Conservation (phyloP, 2,113 vertebrate species). For the Anguilla rostrata region DNA sequence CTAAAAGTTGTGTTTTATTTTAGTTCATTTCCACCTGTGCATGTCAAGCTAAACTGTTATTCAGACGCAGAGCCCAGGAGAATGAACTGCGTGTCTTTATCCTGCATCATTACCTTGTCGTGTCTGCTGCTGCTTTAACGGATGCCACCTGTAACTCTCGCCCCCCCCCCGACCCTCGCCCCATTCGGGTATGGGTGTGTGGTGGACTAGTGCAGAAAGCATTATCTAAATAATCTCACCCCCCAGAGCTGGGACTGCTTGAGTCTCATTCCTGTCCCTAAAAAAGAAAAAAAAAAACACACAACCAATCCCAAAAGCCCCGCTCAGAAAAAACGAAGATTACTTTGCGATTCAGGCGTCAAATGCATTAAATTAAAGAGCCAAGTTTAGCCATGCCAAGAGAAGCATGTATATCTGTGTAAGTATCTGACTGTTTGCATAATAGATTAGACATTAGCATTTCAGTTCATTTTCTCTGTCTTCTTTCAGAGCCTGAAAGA, state of each 20-base stretch:
- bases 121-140: conserved; percentile 79
- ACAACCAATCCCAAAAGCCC: background rate
- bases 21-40: conserved; percentile 42
- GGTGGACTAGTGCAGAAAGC: background rate
- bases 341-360: conserved; percentile 74
- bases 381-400: conserved; percentile 86
- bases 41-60: conserved; percentile 45
- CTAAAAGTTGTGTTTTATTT: conserved; percentile 40
- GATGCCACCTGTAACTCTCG: conserved; percentile 75
- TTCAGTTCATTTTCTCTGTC: conserved; percentile 99
- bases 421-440: conserved; percentile 99
- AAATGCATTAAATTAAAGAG: conserved; percentile 94
- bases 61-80: conserved; percentile 64
- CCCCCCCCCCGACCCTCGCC: conserved; percentile 53
- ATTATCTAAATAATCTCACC: background rate
- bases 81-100: conserved; percentile 90
- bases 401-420: conserved; percentile 97
- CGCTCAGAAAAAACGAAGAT: conserved; percentile 55
- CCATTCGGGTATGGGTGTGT: background rate
- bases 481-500: conserved; percentile 96
- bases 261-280: background rate
- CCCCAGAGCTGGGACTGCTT: background rate
- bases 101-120: conserved; percentile 84
- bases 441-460: conserved; percentile 99
- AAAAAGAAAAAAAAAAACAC: background rate